These are phyloP conservation scores for Serrognathus titanus DNA, from an alignment of 2,888 invertebrate species.

Conservation along the genomic window DNA sequence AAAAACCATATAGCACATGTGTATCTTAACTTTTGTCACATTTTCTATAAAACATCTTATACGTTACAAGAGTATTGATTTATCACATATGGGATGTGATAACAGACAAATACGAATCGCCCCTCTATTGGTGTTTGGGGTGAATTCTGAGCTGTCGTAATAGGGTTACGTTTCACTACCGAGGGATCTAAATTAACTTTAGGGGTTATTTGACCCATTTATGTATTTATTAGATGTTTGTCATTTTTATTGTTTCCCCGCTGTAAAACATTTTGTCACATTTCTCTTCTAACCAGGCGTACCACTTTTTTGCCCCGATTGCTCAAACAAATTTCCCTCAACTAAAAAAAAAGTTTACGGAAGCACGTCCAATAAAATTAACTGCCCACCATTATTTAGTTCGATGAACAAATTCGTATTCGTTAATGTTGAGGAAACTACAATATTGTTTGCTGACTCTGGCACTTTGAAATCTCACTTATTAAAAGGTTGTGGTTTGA, in stretches of 20 bases:
- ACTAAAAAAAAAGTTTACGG: no score
- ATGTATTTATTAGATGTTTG: constrained; percentile 17
- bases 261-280: neutral
- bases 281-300: neutral
- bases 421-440: no score
- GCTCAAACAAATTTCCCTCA: no score
- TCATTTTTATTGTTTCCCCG: constrained; percentile 14
- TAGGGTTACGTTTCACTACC: constrained; percentile 27
- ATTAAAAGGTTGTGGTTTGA: no score
- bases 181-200: constrained; percentile 32
- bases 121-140: constrained; percentile 24
- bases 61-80: constrained; percentile 26
- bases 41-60: neutral
- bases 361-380: no score
- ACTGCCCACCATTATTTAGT: no score
- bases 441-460: no score
- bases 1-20: neutral
- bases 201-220: constrained; percentile 26
- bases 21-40: neutral
- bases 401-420: no score
- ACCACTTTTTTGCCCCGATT: no score
- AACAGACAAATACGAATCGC: constrained; percentile 29
- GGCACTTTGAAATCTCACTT: no score
- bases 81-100: constrained; percentile 32
- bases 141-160: constrained; percentile 20